phyloP scores from a whole-genome alignment of 2,888 invertebrate genomes.

The Papilio protenor region DNA sequence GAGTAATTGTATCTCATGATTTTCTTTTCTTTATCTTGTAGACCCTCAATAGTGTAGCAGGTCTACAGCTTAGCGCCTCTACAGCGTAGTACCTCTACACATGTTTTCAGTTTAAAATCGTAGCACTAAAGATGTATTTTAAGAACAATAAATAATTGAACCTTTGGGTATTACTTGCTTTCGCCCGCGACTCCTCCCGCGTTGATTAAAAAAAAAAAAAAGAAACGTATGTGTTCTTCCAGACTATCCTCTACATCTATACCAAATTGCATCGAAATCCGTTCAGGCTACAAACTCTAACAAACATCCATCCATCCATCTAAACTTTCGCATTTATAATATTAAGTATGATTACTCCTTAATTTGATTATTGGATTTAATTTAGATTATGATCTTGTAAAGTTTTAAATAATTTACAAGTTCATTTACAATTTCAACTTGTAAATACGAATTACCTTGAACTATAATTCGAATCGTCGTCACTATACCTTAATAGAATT shows the following conservation, averaged over 20 bases:
- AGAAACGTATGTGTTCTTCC: too few relatives aligned
- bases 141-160: not conserved
- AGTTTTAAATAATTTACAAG: not conserved
- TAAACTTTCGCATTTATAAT: too few relatives aligned
- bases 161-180: too few relatives aligned
- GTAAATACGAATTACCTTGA: not conserved
- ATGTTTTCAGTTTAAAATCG: not conserved
- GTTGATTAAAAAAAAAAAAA: too few relatives aligned
- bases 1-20: not conserved
- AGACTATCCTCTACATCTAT: too few relatives aligned
- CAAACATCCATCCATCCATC: too few relatives aligned
- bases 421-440: not conserved
- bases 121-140: not conserved
- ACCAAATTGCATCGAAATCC: too few relatives aligned
- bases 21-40: not conserved
- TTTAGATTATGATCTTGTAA: not conserved
- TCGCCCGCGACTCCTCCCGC: too few relatives aligned
- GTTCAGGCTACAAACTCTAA: too few relatives aligned
- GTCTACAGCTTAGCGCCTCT: too few relatives aligned
- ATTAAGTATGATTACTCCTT: not conserved
- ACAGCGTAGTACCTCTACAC: not conserved
- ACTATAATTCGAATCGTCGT: not conserved
- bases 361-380: not conserved
- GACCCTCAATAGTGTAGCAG: not conserved
- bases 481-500: conserved; percentile 37